Conservation (phyloP, 1,140 invertebrate genomes). For the Leptoteleia sp. region DNA sequence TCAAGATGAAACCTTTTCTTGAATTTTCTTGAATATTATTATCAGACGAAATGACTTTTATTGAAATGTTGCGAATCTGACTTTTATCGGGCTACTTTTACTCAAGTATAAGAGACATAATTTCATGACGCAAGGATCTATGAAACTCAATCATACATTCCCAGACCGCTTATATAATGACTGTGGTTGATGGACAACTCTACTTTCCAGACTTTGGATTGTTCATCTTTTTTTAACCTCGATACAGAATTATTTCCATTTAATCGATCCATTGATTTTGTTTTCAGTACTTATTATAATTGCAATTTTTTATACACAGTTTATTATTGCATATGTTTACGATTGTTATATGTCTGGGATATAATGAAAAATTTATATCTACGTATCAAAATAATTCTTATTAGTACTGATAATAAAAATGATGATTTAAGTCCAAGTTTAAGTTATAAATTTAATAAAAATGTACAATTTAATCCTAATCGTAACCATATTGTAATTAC, state of each 20-base stretch:
- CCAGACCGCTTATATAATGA: background rate
- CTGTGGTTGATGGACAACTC: background rate
- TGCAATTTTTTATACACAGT: too few species aligned
- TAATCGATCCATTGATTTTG: background rate
- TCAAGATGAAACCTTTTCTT: too few species aligned
- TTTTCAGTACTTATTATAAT: constrained; percentile 8
- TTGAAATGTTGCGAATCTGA: background rate
- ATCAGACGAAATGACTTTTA: background rate
- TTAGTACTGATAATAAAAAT: too few species aligned
- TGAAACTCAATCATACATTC: constrained; percentile 3
- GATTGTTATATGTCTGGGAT: too few species aligned
- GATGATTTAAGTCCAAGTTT: too few species aligned
- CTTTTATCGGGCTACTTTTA: background rate
- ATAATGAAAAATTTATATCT: too few species aligned
- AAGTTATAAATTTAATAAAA: too few species aligned
- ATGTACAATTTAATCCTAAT: too few species aligned
- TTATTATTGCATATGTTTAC: too few species aligned
- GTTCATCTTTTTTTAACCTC: background rate
- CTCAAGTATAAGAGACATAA: background rate
- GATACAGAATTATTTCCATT: background rate
- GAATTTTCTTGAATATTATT: too few species aligned
- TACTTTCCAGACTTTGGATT: constrained; percentile 1
- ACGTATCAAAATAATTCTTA: too few species aligned
- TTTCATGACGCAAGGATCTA: constrained; percentile 1
- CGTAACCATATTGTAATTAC: too few species aligned